Evolutionary conservation across 1,140 invertebrate species (phyloP), one percentile per base, ranked within the genome.

Genomic region (Stenopsyche tienmushanensis): DNA sequence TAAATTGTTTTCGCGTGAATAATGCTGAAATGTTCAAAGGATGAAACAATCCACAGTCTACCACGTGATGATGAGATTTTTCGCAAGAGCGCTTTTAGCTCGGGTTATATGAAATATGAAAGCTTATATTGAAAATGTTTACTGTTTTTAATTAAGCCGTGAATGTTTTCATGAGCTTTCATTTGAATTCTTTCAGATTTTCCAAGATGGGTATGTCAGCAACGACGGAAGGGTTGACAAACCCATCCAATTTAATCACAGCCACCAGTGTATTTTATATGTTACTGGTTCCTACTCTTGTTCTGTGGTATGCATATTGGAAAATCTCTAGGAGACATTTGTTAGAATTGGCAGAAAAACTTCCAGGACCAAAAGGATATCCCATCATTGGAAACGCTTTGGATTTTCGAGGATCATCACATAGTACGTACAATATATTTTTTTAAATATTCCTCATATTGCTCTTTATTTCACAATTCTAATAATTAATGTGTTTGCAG

Each of bases 231-330:
- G 69, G 52, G 2, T 29, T 66, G 42, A 24, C 55, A 17, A 5
- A 39, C 17, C 41, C 58, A 9, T 15, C 65, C 18, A 53, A 23
- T 23, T 7, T 65, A 41, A 73, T 77, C 47, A 73, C 84, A 13
- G 85, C 83, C 5, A 79, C 77, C 5, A 82, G 73, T 65, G 76
- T 89, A 17, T 90, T 90, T 72, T 85, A 88, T 60, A 82, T 86
- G 42, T 83, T 91, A 10, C 75, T 91, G 15, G 72, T 90, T 9
- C 88, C 89, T 9, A 85, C 87, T 0, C 3, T 89, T 7, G 72
- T 86, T 0, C 79, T 91, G 8, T 90, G 83, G 77, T 88, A 86
- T 73, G 78, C 85, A 20, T 91, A 91, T 76, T 92, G 88, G 84
- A 83, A 84, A 34, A 77, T 90, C 62, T 88, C 86, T 0, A 82